phyloP scores from a whole-genome alignment of 2,797 vertebrate species.

The Bufotes viridis region DNA sequence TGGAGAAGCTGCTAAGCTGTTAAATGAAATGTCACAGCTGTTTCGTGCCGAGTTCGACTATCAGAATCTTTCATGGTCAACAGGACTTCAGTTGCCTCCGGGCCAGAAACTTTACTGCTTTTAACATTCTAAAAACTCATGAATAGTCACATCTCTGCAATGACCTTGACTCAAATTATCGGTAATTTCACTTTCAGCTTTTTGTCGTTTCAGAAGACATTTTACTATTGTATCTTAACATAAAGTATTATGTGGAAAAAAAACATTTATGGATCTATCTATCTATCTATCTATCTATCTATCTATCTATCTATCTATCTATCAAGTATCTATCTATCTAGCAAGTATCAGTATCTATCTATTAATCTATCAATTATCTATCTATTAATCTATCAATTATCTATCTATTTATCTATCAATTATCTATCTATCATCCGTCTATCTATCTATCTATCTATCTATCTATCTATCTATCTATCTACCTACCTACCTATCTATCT shows the following conservation, averaged over 20 bases:
- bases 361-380: too few species aligned
- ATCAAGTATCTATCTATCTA: too few species aligned
- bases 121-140: neutral
- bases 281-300: too few species aligned
- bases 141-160: conserved; percentile 11
- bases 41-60: conserved; percentile 20
- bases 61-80: conserved; percentile 47
- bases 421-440: neutral
- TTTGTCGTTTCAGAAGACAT: neutral
- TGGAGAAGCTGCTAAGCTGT: conserved; percentile 21
- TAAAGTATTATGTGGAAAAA: neutral
- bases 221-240: neutral
- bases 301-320: neutral
- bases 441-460: conserved; percentile 2
- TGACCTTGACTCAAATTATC: conserved; percentile 26
- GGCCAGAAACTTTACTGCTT: conserved; percentile 21
- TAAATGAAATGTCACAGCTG: conserved; percentile 51
- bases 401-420: neutral
- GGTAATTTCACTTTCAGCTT: neutral
- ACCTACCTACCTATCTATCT: neutral
- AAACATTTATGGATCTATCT: too few species aligned
- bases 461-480: neutral
- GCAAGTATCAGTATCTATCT: too few species aligned
- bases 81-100: conserved; percentile 38
- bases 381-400: neutral